Base-by-base conservation (phyloP, 2,113 vertebrate species). In the Syrrhaptes paradoxus region DNA sequence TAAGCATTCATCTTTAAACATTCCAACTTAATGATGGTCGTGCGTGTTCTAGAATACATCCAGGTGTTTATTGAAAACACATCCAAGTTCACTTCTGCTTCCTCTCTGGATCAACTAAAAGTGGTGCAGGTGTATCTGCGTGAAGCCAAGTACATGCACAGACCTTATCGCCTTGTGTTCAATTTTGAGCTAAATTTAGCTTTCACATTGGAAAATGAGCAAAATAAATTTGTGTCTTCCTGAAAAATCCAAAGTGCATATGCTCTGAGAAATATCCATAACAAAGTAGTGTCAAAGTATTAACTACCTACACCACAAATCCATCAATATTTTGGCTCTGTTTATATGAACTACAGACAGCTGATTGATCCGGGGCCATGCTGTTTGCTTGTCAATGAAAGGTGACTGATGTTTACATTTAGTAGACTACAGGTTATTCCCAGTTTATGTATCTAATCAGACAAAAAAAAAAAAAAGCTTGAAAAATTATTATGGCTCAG, bases 381-480 rank as follows among this genome's bases (percentile, higher is more conserved):
- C 18, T 95, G 68, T 97, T 96, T 97, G 59, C 78, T 96, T 96
- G 72, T 90, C 90, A 91, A 85, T 91, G 91, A 95, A 59, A 84
- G 28, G 29, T 63, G 90, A 59, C 59, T 81, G 79, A 49, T 95
- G 34, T 87, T 97, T 90, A 92, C 62, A 86, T 96, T 92, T 79
- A 89, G 65, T 92, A 95, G 85, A 74, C 32, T 85, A 82, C 70
- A 94, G 32, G 72, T 74, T 81, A 90, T 66, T 62, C 61, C 57
- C 17, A 58, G 45, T 93, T 95, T 77, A 71, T 90, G 41, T 82
- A 80, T 93, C 58, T 90, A 96, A 89, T 68, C 34, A 91, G 74
- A 82, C 51, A 80, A 95, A 96, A 49, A 78, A 95, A 95, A 13
- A 65, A 58, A 38, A 38, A 90, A 55, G 63, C 65, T 74, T 95